Evolutionary conservation across 53 echinoderm and acorn worm species (phyloP).

Genomic region (Holothuria leucospilota): DNA sequence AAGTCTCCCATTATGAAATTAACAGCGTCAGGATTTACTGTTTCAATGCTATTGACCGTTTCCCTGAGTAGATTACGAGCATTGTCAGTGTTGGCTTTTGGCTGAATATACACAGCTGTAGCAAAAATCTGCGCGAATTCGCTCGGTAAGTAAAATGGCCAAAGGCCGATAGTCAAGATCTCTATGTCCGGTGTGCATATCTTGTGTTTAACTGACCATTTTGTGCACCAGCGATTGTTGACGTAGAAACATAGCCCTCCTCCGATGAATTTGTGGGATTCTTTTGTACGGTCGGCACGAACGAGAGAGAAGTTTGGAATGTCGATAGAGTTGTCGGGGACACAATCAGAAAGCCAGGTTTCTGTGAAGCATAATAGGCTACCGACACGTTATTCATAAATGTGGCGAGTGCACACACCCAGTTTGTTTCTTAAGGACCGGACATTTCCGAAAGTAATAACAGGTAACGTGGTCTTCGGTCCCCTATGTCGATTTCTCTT

Average conservation of each 20-base stretch:
- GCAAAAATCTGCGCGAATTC: constrained; percentile 69
- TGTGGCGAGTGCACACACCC: constrained; percentile 9
- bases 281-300: no score
- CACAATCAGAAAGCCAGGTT: constrained; percentile 25
- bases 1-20: constrained; percentile 63
- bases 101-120: constrained; percentile 55
- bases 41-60: constrained; percentile 39
- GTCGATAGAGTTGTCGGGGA: not conserved
- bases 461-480: constrained; percentile 5
- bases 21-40: constrained; percentile 47
- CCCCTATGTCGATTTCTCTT: constrained; percentile 14
- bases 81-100: constrained; percentile 38
- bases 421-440: constrained; percentile 41
- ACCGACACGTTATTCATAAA: constrained; percentile 39
- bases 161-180: constrained; percentile 39
- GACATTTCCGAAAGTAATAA: constrained; percentile 37
- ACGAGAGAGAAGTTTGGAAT: no score
- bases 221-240: no score
- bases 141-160: constrained; percentile 67
- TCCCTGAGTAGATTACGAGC: constrained; percentile 53
- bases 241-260: no score
- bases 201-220: no score
- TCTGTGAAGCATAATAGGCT: constrained; percentile 48
- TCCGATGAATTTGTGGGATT: no score
- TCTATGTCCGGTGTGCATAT: constrained; percentile 51